phyloP scores from a whole-genome alignment of 2,888 invertebrate genomes.

The Epirrita christyi region DNA sequence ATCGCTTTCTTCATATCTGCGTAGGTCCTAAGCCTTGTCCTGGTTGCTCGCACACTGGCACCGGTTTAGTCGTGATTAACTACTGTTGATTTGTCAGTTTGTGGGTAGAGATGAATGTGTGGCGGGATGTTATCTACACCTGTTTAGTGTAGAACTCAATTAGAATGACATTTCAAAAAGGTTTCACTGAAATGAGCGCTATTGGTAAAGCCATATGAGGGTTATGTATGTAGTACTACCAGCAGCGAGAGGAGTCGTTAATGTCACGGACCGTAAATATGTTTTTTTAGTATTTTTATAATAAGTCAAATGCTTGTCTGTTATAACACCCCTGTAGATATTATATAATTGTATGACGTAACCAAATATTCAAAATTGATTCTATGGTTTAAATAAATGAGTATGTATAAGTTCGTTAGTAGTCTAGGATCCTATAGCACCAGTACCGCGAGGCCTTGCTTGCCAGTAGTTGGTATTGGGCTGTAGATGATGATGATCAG shows the following conservation, averaged over 20 bases:
- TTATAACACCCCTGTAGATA: too few relatives aligned
- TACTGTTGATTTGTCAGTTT: constrained; percentile 27
- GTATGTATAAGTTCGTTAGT: too few relatives aligned
- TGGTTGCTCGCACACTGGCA: constrained; percentile 1
- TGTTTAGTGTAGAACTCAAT: constrained; percentile 18
- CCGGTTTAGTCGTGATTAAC: constrained; percentile 13
- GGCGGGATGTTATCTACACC: constrained; percentile 16
- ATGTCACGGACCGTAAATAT: background rate
- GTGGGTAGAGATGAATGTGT: constrained; percentile 17
- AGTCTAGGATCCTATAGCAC: too few relatives aligned
- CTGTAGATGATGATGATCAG: too few relatives aligned
- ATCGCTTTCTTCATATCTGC: constrained; percentile 2
- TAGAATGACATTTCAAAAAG: background rate
- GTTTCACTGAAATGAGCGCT: background rate
- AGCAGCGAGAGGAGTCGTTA: background rate
- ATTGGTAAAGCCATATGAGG: too few relatives aligned
- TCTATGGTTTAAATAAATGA: too few relatives aligned
- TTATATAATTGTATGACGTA: too few relatives aligned
- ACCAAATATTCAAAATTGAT: too few relatives aligned
- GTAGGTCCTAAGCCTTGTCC: background rate
- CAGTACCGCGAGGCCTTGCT: too few relatives aligned
- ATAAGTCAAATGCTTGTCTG: too few relatives aligned
- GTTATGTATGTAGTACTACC: background rate
- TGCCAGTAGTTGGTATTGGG: too few relatives aligned
- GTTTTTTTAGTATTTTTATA: too few relatives aligned